Base-by-base conservation (phyloP, 2,797 vertebrate genomes). In the Threskiornis aethiopicus region DNA sequence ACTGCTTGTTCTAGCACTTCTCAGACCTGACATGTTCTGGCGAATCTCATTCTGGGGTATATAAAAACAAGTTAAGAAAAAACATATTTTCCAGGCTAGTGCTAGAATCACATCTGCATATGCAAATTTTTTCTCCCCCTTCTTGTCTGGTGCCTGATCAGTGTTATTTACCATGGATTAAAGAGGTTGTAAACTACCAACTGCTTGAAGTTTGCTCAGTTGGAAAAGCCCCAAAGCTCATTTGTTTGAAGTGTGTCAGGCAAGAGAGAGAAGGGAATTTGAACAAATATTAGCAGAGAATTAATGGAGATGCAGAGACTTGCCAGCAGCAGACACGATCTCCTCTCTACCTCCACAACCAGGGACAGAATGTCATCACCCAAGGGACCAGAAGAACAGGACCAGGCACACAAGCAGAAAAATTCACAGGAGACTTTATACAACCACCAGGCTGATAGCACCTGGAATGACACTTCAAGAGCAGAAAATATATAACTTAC, bases 401-500 rank as follows among this genome's bases (percentile, higher is more conserved):
- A 86, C 8, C 26, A 41, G 24, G 18, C 6, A 77, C 8, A 59
- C 8, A 59, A 78, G 17, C 37, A 73, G 24, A 87, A 89, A 67
- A 70, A 57, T 25, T 79, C 37, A 51, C 25, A 73, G 10, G 17
- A 54, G 10, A 46, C 16, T 55, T 72, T 8, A 69, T 20, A 47
- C 10, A 89, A 33, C 13, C 24, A 72, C 18, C 10, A 65, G 16
- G 35, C 4, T 71, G 28, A 41, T 0, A 55, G 35, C 1, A 0
- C 11, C 33, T 49, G 31, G 44, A 91, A 51, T 9, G 7, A 65
- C 46, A 62, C 18, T 61, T 44, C 10, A 47, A 26, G 13, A 81
- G 20, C 41, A 93, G 37, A 46, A 67, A 71, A 33, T 5, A 44
- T 0, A 0, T 31, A 82, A 58, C 6, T 12, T 16, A 7, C 0